These are phyloP conservation scores for Volucella zonaria DNA, from an alignment of 2,888 invertebrate species.

Conservation along the genomic window DNA sequence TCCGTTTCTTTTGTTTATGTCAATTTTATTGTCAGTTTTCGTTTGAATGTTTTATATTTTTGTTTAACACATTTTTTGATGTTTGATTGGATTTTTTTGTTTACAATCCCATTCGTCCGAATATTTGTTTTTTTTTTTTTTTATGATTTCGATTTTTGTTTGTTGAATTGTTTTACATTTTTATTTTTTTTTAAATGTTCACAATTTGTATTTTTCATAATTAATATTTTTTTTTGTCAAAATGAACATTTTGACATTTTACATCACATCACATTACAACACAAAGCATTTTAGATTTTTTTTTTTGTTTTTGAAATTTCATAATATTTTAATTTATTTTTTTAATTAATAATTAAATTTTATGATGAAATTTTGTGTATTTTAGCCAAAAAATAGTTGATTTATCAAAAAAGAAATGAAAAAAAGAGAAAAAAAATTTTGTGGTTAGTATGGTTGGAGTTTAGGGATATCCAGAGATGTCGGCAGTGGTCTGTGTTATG, in stretches of 20 bases:
- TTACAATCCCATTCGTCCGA: conserved; percentile 45
- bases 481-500: conserved; percentile 56
- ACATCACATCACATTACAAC: conserved; percentile 76
- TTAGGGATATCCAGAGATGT: conserved; percentile 76
- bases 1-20: conserved; percentile 86
- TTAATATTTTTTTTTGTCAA: no score
- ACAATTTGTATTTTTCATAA: conserved; percentile 18
- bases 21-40: conserved; percentile 15
- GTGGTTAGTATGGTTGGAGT: conserved; percentile 80
- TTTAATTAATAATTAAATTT: conserved; percentile 42
- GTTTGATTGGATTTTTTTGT: conserved; percentile 40
- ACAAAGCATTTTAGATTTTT: conserved; percentile 75
- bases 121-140: conserved; percentile 13
- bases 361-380: conserved; percentile 42
- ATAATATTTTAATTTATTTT: conserved; percentile 14
- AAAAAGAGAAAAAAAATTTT: conserved; percentile 77
- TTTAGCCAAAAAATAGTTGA: conserved; percentile 12
- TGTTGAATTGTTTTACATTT: conserved; percentile 7
- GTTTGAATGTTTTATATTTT: conserved; percentile 24
- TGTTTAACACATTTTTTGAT: conserved; percentile 31
- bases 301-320: conserved; percentile 47
- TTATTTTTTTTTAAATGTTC: conserved; percentile 32
- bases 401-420: conserved; percentile 75
- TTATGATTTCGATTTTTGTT: background rate
- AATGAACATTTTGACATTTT: conserved; percentile 34